Conservation (phyloP, 2,888 invertebrate genomes). For the Sphecodes monilicornis region DNA sequence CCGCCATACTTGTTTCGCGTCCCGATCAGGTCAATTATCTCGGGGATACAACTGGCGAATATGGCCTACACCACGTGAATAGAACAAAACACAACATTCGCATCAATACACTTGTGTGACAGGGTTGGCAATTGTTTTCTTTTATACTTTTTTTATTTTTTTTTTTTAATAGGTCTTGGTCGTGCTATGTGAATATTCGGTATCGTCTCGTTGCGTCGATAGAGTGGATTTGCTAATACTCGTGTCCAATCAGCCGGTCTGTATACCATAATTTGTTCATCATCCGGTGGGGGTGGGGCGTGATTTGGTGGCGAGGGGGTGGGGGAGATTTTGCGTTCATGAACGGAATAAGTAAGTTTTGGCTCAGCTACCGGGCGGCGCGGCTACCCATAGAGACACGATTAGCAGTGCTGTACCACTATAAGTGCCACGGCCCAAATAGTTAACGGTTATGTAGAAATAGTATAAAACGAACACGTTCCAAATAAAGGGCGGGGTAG, state of each 20-base stretch:
- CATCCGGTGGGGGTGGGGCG: conserved; percentile 51
- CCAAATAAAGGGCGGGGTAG: conserved; percentile 76
- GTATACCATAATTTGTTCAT: conserved; percentile 40
- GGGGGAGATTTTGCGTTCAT: conserved; percentile 64
- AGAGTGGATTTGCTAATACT: conserved; percentile 38
- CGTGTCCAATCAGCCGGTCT: conserved; percentile 30
- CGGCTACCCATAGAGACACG: conserved; percentile 82
- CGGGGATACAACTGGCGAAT: conserved; percentile 99
- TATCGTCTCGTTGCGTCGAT: conserved; percentile 51
- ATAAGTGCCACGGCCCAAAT: conserved; percentile 79
- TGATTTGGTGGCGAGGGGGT: conserved; percentile 50
- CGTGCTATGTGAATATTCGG: conserved; percentile 23
- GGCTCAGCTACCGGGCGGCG: conserved; percentile 78
- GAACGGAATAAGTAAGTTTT: conserved; percentile 68
- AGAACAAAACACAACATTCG: conserved; percentile 84
- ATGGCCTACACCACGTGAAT: conserved; percentile 92
- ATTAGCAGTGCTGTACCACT: conserved; percentile 82
- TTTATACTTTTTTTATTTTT: conserved; percentile 51
- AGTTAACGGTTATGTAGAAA: conserved; percentile 60
- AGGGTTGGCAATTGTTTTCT: conserved; percentile 71
- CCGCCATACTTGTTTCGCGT: conserved; percentile 99
- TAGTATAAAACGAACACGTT: conserved; percentile 69
- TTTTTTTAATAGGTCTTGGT: conserved; percentile 19
- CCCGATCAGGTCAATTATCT: conserved; percentile 99
- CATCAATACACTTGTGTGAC: conserved; percentile 83